Evolutionary conservation across 2,888 invertebrate species (phyloP).

Genomic region (Nomada flava): DNA sequence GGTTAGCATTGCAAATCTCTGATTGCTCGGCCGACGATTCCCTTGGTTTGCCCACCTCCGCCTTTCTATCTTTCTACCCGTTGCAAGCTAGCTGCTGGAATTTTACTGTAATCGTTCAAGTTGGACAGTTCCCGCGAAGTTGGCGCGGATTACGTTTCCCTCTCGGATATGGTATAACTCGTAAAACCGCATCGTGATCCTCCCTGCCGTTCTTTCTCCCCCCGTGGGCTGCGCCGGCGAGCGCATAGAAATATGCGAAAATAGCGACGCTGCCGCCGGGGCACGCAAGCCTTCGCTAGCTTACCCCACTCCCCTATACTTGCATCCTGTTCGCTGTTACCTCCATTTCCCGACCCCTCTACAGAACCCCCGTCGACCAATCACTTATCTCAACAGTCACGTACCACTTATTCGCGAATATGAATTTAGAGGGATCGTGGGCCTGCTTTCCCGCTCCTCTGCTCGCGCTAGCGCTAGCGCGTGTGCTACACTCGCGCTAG

Average conservation of each 20-base stretch:
- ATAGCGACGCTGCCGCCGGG: constrained; percentile 46
- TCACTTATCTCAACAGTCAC: constrained; percentile 67
- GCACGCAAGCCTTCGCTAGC: constrained; percentile 39
- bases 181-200: constrained; percentile 65
- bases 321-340: constrained; percentile 15
- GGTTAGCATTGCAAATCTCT: constrained; percentile 62
- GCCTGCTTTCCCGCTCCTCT: constrained; percentile 28
- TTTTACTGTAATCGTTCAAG: constrained; percentile 70
- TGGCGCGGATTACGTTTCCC: constrained; percentile 63
- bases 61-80: too few species aligned
- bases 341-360: constrained; percentile 7
- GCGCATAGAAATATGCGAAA: constrained; percentile 67
- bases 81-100: constrained; percentile 6
- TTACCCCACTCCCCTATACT: not conserved
- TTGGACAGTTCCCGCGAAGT: constrained; percentile 65
- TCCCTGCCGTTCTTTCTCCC: constrained; percentile 21
- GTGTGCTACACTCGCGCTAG: not conserved
- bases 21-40: constrained; percentile 45
- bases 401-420: constrained; percentile 66
- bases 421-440: constrained; percentile 61
- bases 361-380: constrained; percentile 49
- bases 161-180: constrained; percentile 65
- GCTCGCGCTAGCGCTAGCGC: not conserved
- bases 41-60: not conserved
- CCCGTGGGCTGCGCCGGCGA: constrained; percentile 3